Evolutionary conservation across 2,888 invertebrate genomes (phyloP).

Genomic region (Periphyllus acericola): DNA sequence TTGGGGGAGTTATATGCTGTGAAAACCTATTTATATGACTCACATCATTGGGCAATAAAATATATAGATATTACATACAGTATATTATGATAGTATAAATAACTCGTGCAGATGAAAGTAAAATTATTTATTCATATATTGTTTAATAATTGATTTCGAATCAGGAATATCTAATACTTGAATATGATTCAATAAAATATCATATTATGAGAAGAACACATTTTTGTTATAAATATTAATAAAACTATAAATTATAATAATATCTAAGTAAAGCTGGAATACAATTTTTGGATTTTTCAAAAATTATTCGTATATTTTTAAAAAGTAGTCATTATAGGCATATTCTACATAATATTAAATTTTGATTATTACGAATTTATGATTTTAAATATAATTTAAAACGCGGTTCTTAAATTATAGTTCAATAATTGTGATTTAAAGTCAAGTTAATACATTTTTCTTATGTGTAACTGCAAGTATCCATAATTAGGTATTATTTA

Average conservation of each 20-base stretch:
- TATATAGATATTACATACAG: not conserved
- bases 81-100: not conserved
- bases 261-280: constrained; percentile 8
- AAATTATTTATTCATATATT: not conserved
- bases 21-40: not conserved
- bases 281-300: not conserved
- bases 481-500: not conserved
- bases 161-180: not conserved
- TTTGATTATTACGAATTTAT: not conserved
- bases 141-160: not conserved
- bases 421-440: not conserved
- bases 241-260: constrained; percentile 12
- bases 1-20: not conserved
- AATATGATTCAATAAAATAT: not conserved
- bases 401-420: not conserved
- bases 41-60: not conserved
- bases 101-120: not conserved
- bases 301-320: not conserved
- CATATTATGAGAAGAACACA: not conserved
- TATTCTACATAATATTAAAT: not conserved
- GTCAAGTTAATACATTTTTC: not conserved
- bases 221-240: not conserved
- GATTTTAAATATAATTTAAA: not conserved
- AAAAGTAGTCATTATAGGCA: not conserved
- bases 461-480: not conserved